These are phyloP conservation scores for Melanitta fusca DNA, from an alignment of 2,797 vertebrate genomes.

Conservation along the genomic window DNA sequence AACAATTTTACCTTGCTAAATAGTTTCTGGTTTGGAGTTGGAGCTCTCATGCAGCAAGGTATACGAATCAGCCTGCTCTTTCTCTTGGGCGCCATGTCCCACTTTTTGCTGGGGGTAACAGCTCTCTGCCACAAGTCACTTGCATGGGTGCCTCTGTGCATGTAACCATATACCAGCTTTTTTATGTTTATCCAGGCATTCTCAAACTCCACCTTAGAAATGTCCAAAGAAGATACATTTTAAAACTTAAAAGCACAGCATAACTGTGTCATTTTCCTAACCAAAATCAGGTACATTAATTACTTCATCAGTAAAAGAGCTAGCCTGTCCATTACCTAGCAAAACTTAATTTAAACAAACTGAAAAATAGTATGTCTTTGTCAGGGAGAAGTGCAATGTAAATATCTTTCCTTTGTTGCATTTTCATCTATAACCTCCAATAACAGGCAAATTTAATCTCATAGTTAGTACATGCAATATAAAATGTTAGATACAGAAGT, in stretches of 20 bases:
- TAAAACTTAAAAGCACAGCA: constrained; percentile 22
- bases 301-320: constrained; percentile 34
- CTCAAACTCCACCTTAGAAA: constrained; percentile 55
- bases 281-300: constrained; percentile 54
- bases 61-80: constrained; percentile 96
- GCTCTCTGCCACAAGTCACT: constrained; percentile 86
- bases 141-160: constrained; percentile 98
- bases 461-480: constrained; percentile 44
- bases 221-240: constrained; percentile 44
- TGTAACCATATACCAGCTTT: constrained; percentile 87
- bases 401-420: constrained; percentile 38
- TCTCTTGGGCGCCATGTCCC: constrained; percentile 89
- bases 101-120: constrained; percentile 97
- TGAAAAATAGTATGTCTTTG: constrained; percentile 4
- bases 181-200: constrained; percentile 59
- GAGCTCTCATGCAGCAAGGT: constrained; percentile 99
- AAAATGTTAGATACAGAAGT: constrained; percentile 27
- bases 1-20: constrained; percentile 99
- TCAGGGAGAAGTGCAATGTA: constrained; percentile 40
- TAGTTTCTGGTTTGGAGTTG: constrained; percentile 99
- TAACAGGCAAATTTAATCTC: constrained; percentile 42
- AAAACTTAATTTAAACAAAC: constrained; percentile 25
- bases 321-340: constrained; percentile 43
- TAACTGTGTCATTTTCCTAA: constrained; percentile 54
- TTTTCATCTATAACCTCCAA: constrained; percentile 55